Percentiles rank a stretch among this genome's conserved stretches.
These are phyloP conservation scores for Dolichopus griseipennis DNA, from an alignment of 2,888 invertebrate species.

Conservation along the genomic window DNA sequence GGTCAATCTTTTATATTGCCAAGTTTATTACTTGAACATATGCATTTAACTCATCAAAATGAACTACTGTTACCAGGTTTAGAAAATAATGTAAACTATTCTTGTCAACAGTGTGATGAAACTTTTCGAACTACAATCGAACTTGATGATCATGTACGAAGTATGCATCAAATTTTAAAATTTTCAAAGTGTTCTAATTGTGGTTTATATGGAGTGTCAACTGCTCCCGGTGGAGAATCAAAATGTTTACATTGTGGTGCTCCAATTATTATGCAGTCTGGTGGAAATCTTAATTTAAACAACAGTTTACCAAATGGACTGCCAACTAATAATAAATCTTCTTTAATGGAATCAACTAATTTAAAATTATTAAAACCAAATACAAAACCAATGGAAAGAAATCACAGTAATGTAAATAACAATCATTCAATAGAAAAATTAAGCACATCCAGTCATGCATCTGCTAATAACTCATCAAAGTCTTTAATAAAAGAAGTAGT, in stretches of 20 bases:
- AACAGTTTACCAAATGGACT: conserved; percentile 34
- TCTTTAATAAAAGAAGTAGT: conserved; percentile 33
- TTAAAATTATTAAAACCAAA: conserved; percentile 19
- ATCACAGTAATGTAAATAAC: conserved; percentile 32
- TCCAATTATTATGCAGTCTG: conserved; percentile 18
- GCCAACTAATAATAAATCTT: conserved; percentile 20
- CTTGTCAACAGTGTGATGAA: conserved; percentile 39
- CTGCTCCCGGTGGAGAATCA: conserved; percentile 34
- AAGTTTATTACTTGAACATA: conserved; percentile 36
- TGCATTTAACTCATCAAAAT: conserved; percentile 35
- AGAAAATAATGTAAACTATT: conserved; percentile 23
- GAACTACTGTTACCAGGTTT: not conserved
- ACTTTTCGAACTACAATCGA: conserved; percentile 36
- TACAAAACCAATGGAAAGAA: conserved; percentile 36
- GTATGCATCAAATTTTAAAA: conserved; percentile 35
- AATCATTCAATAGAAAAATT: conserved; percentile 16
- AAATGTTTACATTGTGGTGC: conserved; percentile 38
- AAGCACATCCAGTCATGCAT: conserved; percentile 21
- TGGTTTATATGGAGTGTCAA: conserved; percentile 37
- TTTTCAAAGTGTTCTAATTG: conserved; percentile 40
- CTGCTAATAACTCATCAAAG: conserved; percentile 18
- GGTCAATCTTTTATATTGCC: conserved; percentile 35
- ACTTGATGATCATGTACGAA: conserved; percentile 37
- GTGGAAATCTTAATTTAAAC: conserved; percentile 27
- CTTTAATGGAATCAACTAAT: not conserved